Conservation (phyloP, 2,888 invertebrate species). For the Drosophila paracracens region DNA sequence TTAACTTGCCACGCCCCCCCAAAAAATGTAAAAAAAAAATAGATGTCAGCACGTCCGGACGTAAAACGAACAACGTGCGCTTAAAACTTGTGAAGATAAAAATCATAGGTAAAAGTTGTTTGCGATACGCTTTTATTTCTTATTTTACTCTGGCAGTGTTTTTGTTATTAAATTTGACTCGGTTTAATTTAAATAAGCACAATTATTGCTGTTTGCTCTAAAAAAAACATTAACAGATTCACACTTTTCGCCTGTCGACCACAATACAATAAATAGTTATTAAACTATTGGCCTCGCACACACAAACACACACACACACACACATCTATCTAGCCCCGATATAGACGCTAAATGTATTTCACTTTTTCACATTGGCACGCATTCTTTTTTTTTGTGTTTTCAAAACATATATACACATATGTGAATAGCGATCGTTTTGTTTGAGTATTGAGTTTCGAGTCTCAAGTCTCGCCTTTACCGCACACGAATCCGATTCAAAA, state of each 20-base stretch:
- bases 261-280: constrained; percentile 13
- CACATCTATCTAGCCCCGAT: not conserved
- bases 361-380: constrained; percentile 60
- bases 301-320: not conserved
- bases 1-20: constrained; percentile 66
- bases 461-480: constrained; percentile 56
- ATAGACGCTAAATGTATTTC: constrained; percentile 37
- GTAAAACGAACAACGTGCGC: constrained; percentile 42
- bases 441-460: constrained; percentile 45
- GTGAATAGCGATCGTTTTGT: constrained; percentile 20
- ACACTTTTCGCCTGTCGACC: constrained; percentile 31
- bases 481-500: constrained; percentile 37
- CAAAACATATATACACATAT: constrained; percentile 18
- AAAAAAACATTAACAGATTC: constrained; percentile 41
- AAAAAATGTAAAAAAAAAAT: constrained; percentile 11
- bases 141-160: constrained; percentile 36
- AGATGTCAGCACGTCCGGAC: constrained; percentile 60
- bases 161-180: constrained; percentile 37
- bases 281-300: constrained; percentile 45
- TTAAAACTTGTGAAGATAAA: constrained; percentile 48
- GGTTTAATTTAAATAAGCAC: constrained; percentile 46
- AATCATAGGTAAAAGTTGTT: constrained; percentile 80
- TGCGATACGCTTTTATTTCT: constrained; percentile 61
- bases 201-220: constrained; percentile 23
- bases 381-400: constrained; percentile 44